Evolutionary conservation across 2,888 invertebrate species (phyloP).

Genomic region (Habroteleia sp.): DNA sequence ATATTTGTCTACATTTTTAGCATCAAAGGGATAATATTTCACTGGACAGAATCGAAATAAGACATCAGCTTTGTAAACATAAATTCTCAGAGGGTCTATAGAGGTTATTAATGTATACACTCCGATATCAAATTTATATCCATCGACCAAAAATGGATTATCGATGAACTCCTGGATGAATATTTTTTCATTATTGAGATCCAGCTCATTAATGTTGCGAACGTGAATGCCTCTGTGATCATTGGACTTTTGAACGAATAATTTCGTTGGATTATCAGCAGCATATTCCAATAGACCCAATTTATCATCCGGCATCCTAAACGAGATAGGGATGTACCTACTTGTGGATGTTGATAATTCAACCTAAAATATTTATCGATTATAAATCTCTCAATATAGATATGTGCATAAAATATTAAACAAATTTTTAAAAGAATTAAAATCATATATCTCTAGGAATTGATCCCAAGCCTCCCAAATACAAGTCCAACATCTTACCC

Average conservation of each 20-base stretch:
- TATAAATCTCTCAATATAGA: no score
- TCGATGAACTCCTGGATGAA: constrained; percentile 96
- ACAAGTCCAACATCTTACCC: no score
- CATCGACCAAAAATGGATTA: constrained; percentile 94
- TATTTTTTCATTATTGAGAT: constrained; percentile 86
- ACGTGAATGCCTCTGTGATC: constrained; percentile 94
- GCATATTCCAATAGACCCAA: constrained; percentile 87
- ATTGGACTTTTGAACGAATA: constrained; percentile 96
- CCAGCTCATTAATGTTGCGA: constrained; percentile 86
- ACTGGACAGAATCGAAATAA: constrained; percentile 94
- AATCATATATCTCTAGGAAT: no score
- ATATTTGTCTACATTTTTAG: constrained; percentile 90
- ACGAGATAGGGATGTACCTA: constrained; percentile 92
- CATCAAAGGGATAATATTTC: constrained; percentile 95
- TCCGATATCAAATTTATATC: constrained; percentile 98
- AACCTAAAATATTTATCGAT: constrained; percentile 71
- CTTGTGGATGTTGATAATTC: constrained; percentile 91
- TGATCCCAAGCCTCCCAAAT: no score
- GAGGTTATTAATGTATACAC: constrained; percentile 96
- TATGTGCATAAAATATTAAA: no score
- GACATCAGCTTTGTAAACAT: constrained; percentile 94
- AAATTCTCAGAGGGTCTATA: constrained; percentile 92
- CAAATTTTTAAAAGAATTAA: no score
- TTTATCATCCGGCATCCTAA: constrained; percentile 90
- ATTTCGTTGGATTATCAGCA: constrained; percentile 84